These are phyloP conservation scores for Prunella strophiata DNA, from an alignment of 2,797 vertebrate species.

Conservation along the genomic window DNA sequence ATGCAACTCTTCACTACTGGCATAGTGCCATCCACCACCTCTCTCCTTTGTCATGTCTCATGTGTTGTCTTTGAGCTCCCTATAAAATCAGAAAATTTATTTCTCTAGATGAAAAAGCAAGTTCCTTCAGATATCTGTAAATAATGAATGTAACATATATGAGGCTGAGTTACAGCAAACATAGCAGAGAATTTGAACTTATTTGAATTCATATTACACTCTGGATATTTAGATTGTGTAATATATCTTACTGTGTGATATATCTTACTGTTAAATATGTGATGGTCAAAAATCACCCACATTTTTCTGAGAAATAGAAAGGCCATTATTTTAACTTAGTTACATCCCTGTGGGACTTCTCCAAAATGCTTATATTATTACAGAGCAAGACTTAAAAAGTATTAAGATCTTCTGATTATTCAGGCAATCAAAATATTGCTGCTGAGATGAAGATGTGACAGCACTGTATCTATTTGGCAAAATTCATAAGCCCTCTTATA, in stretches of 20 bases:
- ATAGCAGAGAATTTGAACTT: not conserved
- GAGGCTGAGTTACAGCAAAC: not conserved
- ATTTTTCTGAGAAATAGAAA: not conserved
- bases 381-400: rapidly evolving
- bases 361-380: not conserved
- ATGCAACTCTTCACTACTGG: not conserved
- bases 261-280: not conserved
- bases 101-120: not conserved
- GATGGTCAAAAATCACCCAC: not conserved
- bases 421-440: not conserved
- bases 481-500: not conserved
- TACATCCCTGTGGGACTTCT: not conserved
- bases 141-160: not conserved
- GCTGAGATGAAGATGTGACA: not conserved
- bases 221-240: not conserved
- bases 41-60: not conserved
- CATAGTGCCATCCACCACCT: not conserved
- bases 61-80: not conserved
- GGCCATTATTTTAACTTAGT: not conserved
- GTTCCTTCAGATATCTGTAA: not conserved
- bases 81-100: not conserved
- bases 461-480: not conserved
- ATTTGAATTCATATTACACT: not conserved
- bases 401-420: not conserved
- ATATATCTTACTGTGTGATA: not conserved